Evolutionary conservation across 2,113 vertebrate species (phyloP).

Genomic region (Pangasianodon hypophthalmus): DNA sequence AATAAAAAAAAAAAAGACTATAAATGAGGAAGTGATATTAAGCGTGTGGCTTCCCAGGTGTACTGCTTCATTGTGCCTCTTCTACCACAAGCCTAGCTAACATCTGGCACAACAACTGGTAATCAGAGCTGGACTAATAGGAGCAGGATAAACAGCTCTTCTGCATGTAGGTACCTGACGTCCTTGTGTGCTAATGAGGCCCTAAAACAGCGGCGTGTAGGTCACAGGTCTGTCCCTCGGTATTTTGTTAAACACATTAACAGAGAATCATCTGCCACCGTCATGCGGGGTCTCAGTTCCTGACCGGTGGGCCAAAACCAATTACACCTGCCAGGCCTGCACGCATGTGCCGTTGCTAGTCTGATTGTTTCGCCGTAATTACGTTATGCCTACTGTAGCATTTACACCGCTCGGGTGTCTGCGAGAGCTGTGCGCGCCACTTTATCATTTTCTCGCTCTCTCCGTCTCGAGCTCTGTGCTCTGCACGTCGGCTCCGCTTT

Average conservation of each 20-base stretch:
- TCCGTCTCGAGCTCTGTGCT: slow-evolving; percentile 54
- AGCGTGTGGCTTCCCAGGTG: background rate
- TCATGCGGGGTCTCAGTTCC: slow-evolving; percentile 39
- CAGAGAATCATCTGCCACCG: slow-evolving; percentile 6
- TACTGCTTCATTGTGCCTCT: background rate
- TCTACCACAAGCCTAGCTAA: background rate
- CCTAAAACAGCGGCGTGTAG: background rate
- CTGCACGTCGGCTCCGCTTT: slow-evolving; percentile 70
- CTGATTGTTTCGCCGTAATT: slow-evolving; percentile 71
- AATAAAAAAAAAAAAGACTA: background rate
- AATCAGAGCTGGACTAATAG: background rate
- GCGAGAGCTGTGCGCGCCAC: slow-evolving; percentile 25
- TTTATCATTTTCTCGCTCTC: slow-evolving; percentile 46
- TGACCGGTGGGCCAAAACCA: slow-evolving; percentile 56
- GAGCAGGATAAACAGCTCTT: background rate
- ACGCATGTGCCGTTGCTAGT: slow-evolving; percentile 41
- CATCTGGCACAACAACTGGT: slow-evolving; percentile 8
- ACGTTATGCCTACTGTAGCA: slow-evolving; percentile 69
- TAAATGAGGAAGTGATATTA: background rate
- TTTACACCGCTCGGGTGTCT: slow-evolving; percentile 62
- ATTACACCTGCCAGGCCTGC: slow-evolving; percentile 56
- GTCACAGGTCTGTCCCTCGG: slow-evolving; percentile 7
- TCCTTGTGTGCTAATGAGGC: slow-evolving; percentile 24
- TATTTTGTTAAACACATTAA: slow-evolving; percentile 37
- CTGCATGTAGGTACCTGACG: background rate